Conservation (phyloP, 2,797 vertebrate species). For the Amazonetta brasiliensis region DNA sequence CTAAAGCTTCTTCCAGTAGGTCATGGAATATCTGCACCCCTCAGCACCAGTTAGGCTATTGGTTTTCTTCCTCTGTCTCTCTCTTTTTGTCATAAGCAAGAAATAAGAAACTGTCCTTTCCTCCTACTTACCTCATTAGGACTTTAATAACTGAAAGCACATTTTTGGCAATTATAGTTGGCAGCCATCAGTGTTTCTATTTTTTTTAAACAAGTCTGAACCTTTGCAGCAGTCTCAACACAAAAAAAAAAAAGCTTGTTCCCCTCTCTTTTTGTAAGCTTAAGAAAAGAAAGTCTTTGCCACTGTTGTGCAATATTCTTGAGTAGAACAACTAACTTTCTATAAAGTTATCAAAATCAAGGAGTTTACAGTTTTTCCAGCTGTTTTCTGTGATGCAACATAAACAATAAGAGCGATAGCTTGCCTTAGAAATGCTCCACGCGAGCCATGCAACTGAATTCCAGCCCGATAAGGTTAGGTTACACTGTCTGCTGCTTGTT, state of each 20-base stretch:
- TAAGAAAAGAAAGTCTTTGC: neutral
- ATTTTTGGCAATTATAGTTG: slow-evolving; percentile 66
- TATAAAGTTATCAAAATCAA: slow-evolving; percentile 49
- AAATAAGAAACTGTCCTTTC: slow-evolving; percentile 70
- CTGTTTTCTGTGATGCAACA: slow-evolving; percentile 64
- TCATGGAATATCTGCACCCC: slow-evolving; percentile 28
- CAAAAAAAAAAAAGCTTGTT: neutral
- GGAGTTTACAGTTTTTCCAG: slow-evolving; percentile 58
- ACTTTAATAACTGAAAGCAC: slow-evolving; percentile 67
- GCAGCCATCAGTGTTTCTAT: slow-evolving; percentile 23
- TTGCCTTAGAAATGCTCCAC: neutral
- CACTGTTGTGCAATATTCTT: neutral
- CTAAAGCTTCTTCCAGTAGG: neutral
- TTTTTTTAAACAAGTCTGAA: slow-evolving; percentile 40
- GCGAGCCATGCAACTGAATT: slow-evolving; percentile 31
- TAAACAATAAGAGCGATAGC: slow-evolving; percentile 46
- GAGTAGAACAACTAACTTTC: slow-evolving; percentile 32
- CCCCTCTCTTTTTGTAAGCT: neutral
- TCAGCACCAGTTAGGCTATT: slow-evolving; percentile 9
- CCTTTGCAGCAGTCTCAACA: slow-evolving; percentile 19
- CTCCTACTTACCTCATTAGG: slow-evolving; percentile 71
- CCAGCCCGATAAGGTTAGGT: slow-evolving; percentile 46
- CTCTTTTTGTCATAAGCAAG: slow-evolving; percentile 5
- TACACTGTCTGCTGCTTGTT: slow-evolving; percentile 37
- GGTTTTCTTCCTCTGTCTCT: neutral